Evolutionary conservation across 2,888 invertebrate genomes (phyloP).

Genomic region (Griposia aprilina): DNA sequence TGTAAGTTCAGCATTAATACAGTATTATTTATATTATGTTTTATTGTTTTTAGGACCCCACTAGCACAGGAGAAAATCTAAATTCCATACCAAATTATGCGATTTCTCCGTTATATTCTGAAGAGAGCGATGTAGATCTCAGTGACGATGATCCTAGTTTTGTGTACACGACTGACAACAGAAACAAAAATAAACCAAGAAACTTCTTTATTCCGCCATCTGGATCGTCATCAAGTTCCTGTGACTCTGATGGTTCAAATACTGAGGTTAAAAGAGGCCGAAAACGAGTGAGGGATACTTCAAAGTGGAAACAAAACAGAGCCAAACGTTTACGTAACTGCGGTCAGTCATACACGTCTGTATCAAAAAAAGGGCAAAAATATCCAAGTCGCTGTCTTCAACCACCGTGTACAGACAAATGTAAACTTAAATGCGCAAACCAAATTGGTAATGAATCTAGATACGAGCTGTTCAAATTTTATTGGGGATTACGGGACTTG

Average conservation of each 20-base stretch:
- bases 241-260: too few relatives aligned
- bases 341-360: neutral
- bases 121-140: neutral
- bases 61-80: too few relatives aligned
- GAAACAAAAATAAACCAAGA: conserved; percentile 6
- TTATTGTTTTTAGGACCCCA: conserved; percentile 2
- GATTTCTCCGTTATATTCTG: conserved; percentile 1
- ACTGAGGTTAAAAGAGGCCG: too few relatives aligned
- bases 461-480: conserved; percentile 5
- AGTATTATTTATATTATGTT: neutral
- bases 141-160: neutral
- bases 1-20: too few relatives aligned
- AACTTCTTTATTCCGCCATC: conserved; percentile 1
- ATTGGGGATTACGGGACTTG: conserved; percentile 9
- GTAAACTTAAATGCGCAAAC: conserved; percentile 9
- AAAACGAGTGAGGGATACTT: too few relatives aligned
- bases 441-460: conserved; percentile 13
- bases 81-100: neutral
- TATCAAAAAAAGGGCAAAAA: neutral
- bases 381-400: conserved; percentile 2
- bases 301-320: too few relatives aligned
- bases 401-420: conserved; percentile 4
- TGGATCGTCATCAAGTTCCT: too few relatives aligned
- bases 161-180: neutral
- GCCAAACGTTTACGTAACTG: neutral